These are phyloP conservation scores for Cataglyphis albicans DNA, from an alignment of 2,888 invertebrate species.

Conservation along the genomic window DNA sequence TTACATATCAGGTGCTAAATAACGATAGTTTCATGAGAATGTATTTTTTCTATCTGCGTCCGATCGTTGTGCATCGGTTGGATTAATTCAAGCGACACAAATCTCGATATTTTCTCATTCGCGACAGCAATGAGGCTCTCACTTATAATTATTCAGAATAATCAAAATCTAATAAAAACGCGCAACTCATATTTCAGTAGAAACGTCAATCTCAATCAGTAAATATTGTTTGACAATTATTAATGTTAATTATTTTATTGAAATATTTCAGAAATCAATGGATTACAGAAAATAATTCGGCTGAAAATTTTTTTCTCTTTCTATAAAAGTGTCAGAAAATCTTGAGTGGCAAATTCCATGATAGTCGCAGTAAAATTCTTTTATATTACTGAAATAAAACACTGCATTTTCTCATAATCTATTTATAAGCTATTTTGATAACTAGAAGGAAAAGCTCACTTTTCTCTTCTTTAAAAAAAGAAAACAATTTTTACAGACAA, in stretches of 20 bases:
- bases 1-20: conserved; percentile 47
- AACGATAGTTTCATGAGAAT: conserved; percentile 55
- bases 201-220: background rate
- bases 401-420: background rate
- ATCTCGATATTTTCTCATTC: background rate
- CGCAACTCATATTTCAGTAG: conserved; percentile 7
- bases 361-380: background rate
- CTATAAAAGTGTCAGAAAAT: background rate
- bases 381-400: background rate
- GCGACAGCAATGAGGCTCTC: background rate
- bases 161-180: background rate
- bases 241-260: background rate
- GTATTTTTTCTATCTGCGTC: background rate
- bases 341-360: background rate
- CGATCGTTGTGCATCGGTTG: conserved; percentile 5
- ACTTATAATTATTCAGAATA: background rate
- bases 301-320: background rate
- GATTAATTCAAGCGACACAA: conserved; percentile 30
- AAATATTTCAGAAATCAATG: background rate
- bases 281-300: background rate
- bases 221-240: background rate
- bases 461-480: background rate
- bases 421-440: background rate
- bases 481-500: conserved; percentile 18
- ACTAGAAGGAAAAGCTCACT: background rate